A percentile compares a stretch with the other conserved stretches of the same genome.
phyloP scores from a whole-genome alignment of 2,797 vertebrate genomes.

The Crypturellus tataupa region DNA sequence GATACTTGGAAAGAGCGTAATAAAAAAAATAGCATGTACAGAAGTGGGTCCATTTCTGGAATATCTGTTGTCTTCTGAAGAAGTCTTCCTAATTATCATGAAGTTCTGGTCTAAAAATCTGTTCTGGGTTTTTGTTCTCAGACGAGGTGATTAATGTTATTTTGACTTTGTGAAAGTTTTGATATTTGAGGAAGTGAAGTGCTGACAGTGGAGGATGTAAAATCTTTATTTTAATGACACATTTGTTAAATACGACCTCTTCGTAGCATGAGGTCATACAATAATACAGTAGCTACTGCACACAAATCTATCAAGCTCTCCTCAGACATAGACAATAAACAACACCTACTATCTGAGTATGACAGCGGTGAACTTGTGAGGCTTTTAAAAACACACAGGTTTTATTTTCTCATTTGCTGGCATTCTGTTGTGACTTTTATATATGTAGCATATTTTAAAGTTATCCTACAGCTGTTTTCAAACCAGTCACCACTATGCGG shows the following conservation, averaged over 20 bases:
- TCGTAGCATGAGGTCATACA: neutral
- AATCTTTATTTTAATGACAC: neutral
- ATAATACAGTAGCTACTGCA: neutral
- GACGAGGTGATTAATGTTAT: neutral
- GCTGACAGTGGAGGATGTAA: neutral
- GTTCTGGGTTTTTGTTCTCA: neutral
- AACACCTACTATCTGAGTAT: neutral
- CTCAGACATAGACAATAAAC: neutral
- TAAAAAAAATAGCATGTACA: neutral
- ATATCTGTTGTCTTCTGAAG: neutral
- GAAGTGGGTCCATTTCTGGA: neutral
- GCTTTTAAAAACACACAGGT: neutral
- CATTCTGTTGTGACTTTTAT: neutral
- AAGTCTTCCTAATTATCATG: neutral
- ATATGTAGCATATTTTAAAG: neutral
- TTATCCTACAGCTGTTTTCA: neutral
- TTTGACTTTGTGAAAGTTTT: neutral
- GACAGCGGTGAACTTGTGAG: neutral
- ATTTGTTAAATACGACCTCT: neutral
- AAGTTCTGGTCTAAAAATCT: neutral
- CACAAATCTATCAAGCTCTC: neutral
- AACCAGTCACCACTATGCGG: neutral
- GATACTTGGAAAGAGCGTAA: neutral
- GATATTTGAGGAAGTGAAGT: neutral
- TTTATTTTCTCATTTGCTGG: neutral